Conservation (phyloP, 2,113 vertebrate species). For the Aleadryas rufinucha region DNA sequence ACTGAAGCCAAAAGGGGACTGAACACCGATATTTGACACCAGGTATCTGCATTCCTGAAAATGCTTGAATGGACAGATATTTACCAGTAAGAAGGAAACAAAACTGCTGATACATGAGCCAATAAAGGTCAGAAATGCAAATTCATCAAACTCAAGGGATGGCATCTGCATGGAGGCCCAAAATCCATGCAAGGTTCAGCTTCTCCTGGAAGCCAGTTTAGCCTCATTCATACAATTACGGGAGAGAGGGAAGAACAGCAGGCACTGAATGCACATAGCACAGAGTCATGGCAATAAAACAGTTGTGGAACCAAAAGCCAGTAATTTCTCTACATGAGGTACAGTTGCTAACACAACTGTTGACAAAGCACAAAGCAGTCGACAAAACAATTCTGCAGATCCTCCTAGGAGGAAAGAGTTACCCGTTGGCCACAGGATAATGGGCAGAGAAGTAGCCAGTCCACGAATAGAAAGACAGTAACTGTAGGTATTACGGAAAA, state of each 20-base stretch:
- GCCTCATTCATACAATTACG: not conserved
- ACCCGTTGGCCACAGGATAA: not conserved
- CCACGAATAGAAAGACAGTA: not conserved
- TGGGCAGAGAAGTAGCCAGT: not conserved
- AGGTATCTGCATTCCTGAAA: not conserved
- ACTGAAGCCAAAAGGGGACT: not conserved
- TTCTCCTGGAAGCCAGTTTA: not conserved
- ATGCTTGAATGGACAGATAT: not conserved
- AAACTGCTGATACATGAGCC: not conserved
- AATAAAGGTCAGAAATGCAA: not conserved
- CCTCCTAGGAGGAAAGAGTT: not conserved
- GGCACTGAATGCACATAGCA: not conserved
- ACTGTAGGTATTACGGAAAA: not conserved
- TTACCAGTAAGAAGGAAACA: not conserved
- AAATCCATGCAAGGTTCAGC: not conserved
- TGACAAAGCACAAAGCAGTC: not conserved
- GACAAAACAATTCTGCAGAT: not conserved
- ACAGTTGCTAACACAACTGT: not conserved
- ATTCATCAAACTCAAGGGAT: not conserved
- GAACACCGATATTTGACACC: not conserved
- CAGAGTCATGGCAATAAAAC: not conserved
- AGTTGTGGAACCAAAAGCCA: not conserved
- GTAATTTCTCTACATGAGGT: not conserved
- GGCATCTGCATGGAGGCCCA: not conserved
- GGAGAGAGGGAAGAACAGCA: not conserved